Percentiles rank a stretch among this genome's conserved stretches.
These are phyloP conservation scores for Passer montanus DNA, from an alignment of 2,113 vertebrate genomes.

Conservation along the genomic window DNA sequence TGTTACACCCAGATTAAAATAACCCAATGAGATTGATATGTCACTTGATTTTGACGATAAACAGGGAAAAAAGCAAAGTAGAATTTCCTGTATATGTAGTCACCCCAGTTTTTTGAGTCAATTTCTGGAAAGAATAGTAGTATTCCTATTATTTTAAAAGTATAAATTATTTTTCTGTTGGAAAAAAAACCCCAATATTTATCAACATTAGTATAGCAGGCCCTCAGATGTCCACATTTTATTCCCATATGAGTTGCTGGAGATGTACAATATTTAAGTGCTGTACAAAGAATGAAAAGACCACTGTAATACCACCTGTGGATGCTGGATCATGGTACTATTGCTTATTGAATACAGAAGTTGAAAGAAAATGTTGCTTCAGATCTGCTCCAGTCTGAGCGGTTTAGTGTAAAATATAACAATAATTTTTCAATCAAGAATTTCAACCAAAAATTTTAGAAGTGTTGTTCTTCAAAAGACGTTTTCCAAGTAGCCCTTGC, in stretches of 20 bases:
- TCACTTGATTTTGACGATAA: background rate
- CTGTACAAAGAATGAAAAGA: background rate
- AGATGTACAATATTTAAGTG: background rate
- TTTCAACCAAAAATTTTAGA: background rate
- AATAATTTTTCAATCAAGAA: background rate
- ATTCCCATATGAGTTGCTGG: background rate
- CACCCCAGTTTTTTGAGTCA: rapidly evolving
- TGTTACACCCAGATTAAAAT: background rate
- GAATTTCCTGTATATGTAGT: background rate
- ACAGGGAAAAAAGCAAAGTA: background rate
- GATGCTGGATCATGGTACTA: background rate
- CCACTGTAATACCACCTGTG: background rate
- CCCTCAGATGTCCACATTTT: background rate
- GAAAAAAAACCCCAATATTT: rapidly evolving
- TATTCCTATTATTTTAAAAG: background rate
- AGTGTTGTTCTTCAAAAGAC: background rate
- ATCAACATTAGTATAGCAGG: background rate
- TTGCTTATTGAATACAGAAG: background rate
- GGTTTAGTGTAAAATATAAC: background rate
- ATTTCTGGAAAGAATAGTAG: background rate
- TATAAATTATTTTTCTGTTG: background rate
- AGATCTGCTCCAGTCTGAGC: background rate
- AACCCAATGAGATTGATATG: background rate
- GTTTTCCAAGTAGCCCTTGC: background rate
- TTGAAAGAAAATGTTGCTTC: background rate